These are phyloP conservation scores for Heliconius charithonia DNA, from an alignment of 2,888 invertebrate genomes.

Conservation along the genomic window DNA sequence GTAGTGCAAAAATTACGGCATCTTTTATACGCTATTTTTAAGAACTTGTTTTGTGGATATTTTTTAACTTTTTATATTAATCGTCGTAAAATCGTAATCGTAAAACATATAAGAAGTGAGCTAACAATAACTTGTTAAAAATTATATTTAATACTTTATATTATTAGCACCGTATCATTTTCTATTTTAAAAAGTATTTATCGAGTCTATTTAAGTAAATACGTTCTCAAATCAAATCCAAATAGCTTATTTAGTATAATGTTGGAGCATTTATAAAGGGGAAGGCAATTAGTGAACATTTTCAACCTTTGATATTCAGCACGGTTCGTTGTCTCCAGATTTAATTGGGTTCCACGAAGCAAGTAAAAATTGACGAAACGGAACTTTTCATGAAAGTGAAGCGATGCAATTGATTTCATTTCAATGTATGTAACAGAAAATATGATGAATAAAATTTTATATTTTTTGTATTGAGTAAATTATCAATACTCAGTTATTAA, in stretches of 20 bases:
- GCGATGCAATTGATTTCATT: slow-evolving; percentile 8
- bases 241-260: slow-evolving; percentile 1
- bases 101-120: no score
- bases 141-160: no score
- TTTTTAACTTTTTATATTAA: no score
- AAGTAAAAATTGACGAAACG: slow-evolving; percentile 9
- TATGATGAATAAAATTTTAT: neutral
- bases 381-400: neutral
- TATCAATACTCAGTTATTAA: neutral
- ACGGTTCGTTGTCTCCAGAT: slow-evolving; percentile 18
- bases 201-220: neutral
- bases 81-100: no score
- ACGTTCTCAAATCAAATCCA: neutral
- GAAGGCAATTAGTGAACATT: slow-evolving; percentile 15
- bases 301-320: slow-evolving; percentile 6
- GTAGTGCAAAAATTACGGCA: no score
- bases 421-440: neutral
- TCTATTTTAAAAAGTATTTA: no score
- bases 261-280: neutral
- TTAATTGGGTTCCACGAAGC: slow-evolving; percentile 18
- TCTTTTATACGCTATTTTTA: no score
- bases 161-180: no score
- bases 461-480: neutral
- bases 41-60: no score
- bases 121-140: no score